Evolutionary conservation across 92 coral and sea anemone species (phyloP), one percentile per base, ranked within the genome.

Genomic region (Porites rus): DNA sequence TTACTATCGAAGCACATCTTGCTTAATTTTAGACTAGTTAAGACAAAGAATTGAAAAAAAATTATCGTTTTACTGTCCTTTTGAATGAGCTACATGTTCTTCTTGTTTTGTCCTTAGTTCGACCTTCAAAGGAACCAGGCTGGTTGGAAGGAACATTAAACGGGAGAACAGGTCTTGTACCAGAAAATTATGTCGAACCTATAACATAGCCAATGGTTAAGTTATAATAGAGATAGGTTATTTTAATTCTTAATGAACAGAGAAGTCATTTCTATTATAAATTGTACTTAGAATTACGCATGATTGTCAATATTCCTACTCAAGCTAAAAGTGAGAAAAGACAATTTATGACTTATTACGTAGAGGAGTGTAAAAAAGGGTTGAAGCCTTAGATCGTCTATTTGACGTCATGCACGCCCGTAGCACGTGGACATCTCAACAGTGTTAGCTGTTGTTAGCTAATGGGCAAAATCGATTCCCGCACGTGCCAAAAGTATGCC

Each of bases 121-220:
- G 99, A 22, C 97, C 93, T 16, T 97, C 99, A 3, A 95, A 93
- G 84, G 99, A 97, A 74, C 99, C 99, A 14, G 99, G 99, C 11
- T 97, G 99, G 99, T 67, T 97, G 17, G 98, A 97, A 78, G 99
- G 99, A 63, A 97, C 99, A 1, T 82, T 95, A 79, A 92, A 94
- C 51, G 99, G 99, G 4, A 93, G 95, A 80, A 95, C 99, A 25
- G 99, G 98, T 64, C 95, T 97, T 61, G 72, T 97, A 38, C 99
- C 99, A 1, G 93, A 93, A 69, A 97, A 97, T 85, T 97, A 97
- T 63, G 99, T 95, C 46, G 99, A 97, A 79, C 73, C 87, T 8
- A 51, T 73, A 51, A 83, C 80, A 14, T 83, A 83, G 65, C 80
- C 11, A 17, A 12, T 28, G 14, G 3, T 11, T 75, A 10, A 83